Evolutionary conservation across 2,888 invertebrate species (phyloP), one percentile per base, ranked within the genome.

Genomic region (Callosobruchus maculatus): DNA sequence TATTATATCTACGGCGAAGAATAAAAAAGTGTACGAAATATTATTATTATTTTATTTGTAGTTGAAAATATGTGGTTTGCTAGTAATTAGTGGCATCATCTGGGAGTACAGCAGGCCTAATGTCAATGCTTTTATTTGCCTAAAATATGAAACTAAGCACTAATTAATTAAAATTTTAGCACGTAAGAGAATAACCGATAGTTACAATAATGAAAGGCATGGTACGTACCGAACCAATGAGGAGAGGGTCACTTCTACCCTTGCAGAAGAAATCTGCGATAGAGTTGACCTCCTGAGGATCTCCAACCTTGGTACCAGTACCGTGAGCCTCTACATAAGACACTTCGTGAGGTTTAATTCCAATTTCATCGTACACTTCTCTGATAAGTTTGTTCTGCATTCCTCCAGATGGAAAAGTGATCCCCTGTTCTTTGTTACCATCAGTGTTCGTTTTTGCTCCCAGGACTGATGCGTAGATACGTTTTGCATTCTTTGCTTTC

Each of bases 291-390:
- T 99, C 99, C 86, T 98, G 96, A 0, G 98, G 98, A 89, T 99
- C 99, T n/a, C 99, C 98, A 78, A 92, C 93, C 90, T 98, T 98
- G 13, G 99, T 99, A 75, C 99, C 99, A 21, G 99, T 99, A 73
- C 99, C 99, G 88, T 99, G 99, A 72, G 98, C 97, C 88, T 99
- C 99, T 0, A 99, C 94, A 87, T 98, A 99, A 2, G 88, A 89
- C 0, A 99, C 95, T 73, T 95, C 93, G 71, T 89, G 86, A 3
- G 99, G 98, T 81, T 94, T 92, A 72, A 99, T 87, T 0, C 93
- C 92, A 67, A 92, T 92, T 87, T 97, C 97, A 7, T 89, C 89
- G 88, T 98, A 99, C 0, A 97, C 94, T 86, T 97, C 97, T 79
- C 89, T 90, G 86, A 94, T 97, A 84, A 93, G 91, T 83, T 89